phyloP scores from a whole-genome alignment of 2,888 invertebrate genomes.

The Terebella lapidaria region DNA sequence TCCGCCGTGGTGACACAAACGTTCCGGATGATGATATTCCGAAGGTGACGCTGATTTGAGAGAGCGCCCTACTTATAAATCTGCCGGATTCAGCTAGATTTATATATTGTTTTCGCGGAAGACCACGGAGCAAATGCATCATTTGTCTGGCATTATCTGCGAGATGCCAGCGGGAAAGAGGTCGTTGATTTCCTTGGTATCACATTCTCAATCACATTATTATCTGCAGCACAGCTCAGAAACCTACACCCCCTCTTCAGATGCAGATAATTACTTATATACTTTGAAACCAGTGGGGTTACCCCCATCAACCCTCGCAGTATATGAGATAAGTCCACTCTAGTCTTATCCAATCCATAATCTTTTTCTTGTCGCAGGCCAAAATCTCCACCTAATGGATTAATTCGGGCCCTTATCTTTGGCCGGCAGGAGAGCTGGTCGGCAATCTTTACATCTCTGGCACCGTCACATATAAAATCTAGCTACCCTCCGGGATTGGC shows the following conservation, averaged over 20 bases:
- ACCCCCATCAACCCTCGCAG: background rate
- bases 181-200: background rate
- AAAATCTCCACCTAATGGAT: slow-evolving; percentile 2
- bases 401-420: slow-evolving; percentile 2
- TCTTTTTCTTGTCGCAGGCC: background rate
- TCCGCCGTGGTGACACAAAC: no score
- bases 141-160: background rate
- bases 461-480: background rate
- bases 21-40: no score
- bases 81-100: no score
- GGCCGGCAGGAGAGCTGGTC: background rate
- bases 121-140: no score
- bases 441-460: background rate
- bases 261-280: no score
- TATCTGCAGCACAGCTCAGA: background rate
- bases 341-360: no score
- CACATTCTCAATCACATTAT: background rate
- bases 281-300: no score
- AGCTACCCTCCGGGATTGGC: background rate
- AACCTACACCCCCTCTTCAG: background rate
- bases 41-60: no score
- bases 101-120: no score
- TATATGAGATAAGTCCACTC: background rate
- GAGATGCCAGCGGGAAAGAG: background rate
- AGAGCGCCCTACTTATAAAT: no score